phyloP scores from a whole-genome alignment of 2,888 invertebrate genomes.

The Pomacea canaliculata region DNA sequence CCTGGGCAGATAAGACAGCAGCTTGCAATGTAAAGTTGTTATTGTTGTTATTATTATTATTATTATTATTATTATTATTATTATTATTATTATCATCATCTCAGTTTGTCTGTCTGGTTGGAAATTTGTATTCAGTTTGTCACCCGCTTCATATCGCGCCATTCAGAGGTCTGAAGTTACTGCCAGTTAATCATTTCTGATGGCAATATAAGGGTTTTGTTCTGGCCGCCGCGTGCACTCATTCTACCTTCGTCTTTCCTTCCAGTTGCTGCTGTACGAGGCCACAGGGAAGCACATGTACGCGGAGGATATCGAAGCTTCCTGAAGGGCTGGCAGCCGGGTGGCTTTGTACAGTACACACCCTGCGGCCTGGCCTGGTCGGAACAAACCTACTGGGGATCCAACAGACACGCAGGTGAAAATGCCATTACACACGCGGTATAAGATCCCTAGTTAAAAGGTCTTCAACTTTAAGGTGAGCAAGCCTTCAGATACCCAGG shows the following conservation, averaged over 20 bases:
- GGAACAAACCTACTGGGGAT: constrained; percentile 45
- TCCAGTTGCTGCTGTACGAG: constrained; percentile 47
- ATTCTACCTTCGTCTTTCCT: no score
- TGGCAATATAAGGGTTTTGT: no score
- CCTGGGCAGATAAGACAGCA: constrained; percentile 56
- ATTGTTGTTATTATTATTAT: neutral
- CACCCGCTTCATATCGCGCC: no score
- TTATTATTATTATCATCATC: neutral
- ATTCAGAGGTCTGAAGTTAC: no score
- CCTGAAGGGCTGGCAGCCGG: constrained; percentile 46
- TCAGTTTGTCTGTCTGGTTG: neutral
- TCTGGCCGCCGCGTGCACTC: no score
- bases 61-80: no score
- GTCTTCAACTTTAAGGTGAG: no score
- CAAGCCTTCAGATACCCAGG: no score
- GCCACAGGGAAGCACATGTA: constrained; percentile 44
- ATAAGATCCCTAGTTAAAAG: no score
- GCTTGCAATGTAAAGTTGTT: constrained; percentile 38
- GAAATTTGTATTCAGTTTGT: neutral
- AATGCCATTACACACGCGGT: no score
- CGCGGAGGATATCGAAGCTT: constrained; percentile 42
- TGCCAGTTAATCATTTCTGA: no score
- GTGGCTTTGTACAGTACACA: constrained; percentile 47
- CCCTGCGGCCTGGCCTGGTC: constrained; percentile 60
- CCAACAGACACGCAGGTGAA: constrained; percentile 47